Base-by-base conservation (phyloP, 2,113 vertebrate genomes). In the Chauna torquata region DNA sequence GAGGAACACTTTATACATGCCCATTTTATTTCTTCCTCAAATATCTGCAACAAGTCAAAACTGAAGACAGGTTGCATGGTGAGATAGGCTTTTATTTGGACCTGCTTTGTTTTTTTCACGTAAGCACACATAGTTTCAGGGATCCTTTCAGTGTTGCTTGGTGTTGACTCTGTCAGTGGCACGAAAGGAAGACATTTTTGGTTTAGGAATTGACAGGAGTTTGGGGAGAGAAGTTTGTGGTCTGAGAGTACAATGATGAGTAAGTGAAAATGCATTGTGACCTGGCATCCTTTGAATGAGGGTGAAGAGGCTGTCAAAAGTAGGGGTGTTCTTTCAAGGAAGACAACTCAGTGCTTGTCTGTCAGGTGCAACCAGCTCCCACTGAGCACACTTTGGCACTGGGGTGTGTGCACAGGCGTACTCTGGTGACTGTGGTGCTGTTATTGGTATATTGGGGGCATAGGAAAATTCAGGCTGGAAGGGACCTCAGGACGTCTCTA, bases 361-460 rank as follows among this genome's bases (percentile, higher is more conserved):
- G 9, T 22, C 16, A 64, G 65, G 40, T 2, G 45, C 54, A 52
- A 32, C 52, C 52, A 27, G 19, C 24, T 76, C 8, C 8, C 40
- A 28, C n/a, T 8, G 15, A 16, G 45, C 22, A 9, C 4, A 28
- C 52, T 34, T 44, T 3, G 3, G 54, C 1, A 3, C 4, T 8
- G 52, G 28, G 28, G 4, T 59, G 12, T 50, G 18, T 45, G 44
- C 23, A 27, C 14, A 59, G 61, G 28, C 1, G 0, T 34, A 45
- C 45, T 38, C 54, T n/a, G n/a, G 45, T 42, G 45, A 61, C 50
- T 34, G 69, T 1, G 2, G 10, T 36, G 14, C 15, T 30, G 23
- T 19, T 42, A 42, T 47, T 45, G 17, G 11, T 18, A 19, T 30
- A 8, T 3, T 13, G 32, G 16, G 8, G 25, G 13, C 16, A 7